A percentile compares a stretch with the other conserved stretches of the same genome.
Conservation (phyloP, 2,888 invertebrate species). For the Drosophila crucigera region DNA sequence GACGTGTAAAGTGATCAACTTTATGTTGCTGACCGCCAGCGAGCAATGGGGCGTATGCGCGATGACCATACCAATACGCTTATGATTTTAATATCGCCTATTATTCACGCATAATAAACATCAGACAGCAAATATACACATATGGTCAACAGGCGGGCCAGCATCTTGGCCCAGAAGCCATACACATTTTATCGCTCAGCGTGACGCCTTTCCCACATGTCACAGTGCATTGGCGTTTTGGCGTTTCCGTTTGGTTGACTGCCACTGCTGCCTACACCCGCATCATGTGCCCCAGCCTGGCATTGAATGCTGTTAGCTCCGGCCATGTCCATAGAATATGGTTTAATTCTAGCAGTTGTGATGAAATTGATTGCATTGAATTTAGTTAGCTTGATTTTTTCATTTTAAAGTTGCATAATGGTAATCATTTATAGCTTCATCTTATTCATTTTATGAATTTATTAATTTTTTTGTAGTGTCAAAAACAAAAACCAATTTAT, state of each 20-base stretch:
- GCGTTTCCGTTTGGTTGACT: constrained; percentile 47
- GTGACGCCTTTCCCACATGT: constrained; percentile 43
- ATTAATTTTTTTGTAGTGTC: background rate
- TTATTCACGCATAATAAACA: constrained; percentile 70
- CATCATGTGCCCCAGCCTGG: constrained; percentile 9
- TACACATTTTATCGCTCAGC: constrained; percentile 51
- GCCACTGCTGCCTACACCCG: constrained; percentile 20
- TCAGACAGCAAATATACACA: constrained; percentile 19
- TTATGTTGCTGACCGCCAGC: constrained; percentile 53
- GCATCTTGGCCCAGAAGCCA: constrained; percentile 42
- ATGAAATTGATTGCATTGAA: background rate
- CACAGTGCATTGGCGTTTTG: constrained; percentile 39
- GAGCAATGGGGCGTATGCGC: constrained; percentile 60
- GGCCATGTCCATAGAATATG: constrained; percentile 18
- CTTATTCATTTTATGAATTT: background rate
- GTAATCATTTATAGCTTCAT: background rate
- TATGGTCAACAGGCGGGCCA: constrained; percentile 15
- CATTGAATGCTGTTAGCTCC: constrained; percentile 11
- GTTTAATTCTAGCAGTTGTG: constrained; percentile 14
- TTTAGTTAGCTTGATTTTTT: background rate
- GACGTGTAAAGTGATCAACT: constrained; percentile 49
- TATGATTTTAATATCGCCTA: constrained; percentile 64
- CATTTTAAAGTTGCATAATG: background rate
- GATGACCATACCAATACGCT: constrained; percentile 45
- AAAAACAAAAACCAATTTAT: background rate